phyloP scores from a whole-genome alignment of 2,888 invertebrate species.

The Eustalomyia histrio region DNA sequence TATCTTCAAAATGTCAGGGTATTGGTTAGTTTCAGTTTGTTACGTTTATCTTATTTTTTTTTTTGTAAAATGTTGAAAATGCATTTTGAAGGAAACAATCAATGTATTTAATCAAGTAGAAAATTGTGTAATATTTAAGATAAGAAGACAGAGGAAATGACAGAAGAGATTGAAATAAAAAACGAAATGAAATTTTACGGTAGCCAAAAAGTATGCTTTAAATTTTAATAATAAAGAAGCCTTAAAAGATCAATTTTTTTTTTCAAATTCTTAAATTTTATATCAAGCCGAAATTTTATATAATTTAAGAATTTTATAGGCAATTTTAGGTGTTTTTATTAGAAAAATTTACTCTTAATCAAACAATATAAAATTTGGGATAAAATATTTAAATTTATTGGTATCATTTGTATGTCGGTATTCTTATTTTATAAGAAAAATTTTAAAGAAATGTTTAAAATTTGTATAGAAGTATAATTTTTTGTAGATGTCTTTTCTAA shows the following conservation, averaged over 20 bases:
- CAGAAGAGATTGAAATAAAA: background rate
- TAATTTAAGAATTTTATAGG: too few relatives aligned
- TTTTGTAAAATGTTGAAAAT: background rate
- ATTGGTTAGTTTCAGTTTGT: background rate
- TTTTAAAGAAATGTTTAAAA: too few relatives aligned
- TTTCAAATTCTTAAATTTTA: too few relatives aligned
- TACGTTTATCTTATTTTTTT: background rate
- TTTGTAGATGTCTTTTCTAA: too few relatives aligned
- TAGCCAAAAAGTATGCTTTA: slow-evolving; percentile 13
- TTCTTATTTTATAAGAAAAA: too few relatives aligned
- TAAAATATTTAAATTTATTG: too few relatives aligned
- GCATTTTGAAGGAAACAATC: slow-evolving; percentile 40
- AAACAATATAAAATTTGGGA: too few relatives aligned
- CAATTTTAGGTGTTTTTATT: too few relatives aligned
- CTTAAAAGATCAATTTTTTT: background rate
- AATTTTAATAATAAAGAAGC: background rate
- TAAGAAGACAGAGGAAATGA: slow-evolving; percentile 4
- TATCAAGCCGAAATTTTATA: too few relatives aligned
- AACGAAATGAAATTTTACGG: background rate
- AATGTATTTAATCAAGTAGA: slow-evolving; percentile 40
- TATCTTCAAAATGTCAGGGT: background rate
- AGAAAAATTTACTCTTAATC: too few relatives aligned
- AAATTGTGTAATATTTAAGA: slow-evolving; percentile 40
- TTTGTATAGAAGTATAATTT: too few relatives aligned
- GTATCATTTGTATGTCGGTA: too few relatives aligned